Base-by-base conservation (phyloP, 2,797 vertebrate species). In the Enteromius afrohamiltoni region DNA sequence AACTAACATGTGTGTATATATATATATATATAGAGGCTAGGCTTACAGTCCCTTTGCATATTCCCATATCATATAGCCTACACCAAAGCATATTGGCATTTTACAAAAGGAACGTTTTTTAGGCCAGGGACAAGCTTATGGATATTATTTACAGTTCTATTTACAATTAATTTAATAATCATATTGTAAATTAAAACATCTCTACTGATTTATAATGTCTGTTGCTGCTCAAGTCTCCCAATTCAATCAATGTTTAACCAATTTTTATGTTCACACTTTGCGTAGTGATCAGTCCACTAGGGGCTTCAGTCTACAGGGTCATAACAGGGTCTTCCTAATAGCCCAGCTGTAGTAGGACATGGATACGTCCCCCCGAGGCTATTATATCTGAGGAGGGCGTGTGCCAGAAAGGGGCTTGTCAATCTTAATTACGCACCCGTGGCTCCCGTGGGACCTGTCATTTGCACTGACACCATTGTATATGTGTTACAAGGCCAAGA, bases 391-490 rank as follows among this genome's bases (percentile, higher is more conserved):
- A 84, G 75, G 82, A 74, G 85, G 26, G 87, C 86, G 88, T 67
- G 86, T 86, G 89, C 86, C 88, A 78, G 87, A 82, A 89, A 82
- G 47, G 60, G 60, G 71, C 80, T 74, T 82, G 80, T 82, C 80
- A 76, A 76, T 82, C 71, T 82, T 42, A 82, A 82, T 82, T 75
- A 75, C 47, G 34, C 70, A 60, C 76, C 34, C 16, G 16, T 67
- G 9, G 13, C 87, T 88, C 90, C 86, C 70, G 0, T 4, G 83
- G 84, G 92, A 86, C 80, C 77, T 60, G 17, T 88, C 79, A 71
- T 83, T 82, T 89, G 86, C 51, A 10, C 77, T 83, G 87, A 78
- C 81, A 83, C 88, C 6, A 74, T 90, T 90, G 88, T 91, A 83
- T 85, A n/a, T 42, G 0, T 0, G 49, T 49, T 65, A 19, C 74